Base-by-base conservation (phyloP, 2,113 vertebrate species). In the Dromas ardeola region DNA sequence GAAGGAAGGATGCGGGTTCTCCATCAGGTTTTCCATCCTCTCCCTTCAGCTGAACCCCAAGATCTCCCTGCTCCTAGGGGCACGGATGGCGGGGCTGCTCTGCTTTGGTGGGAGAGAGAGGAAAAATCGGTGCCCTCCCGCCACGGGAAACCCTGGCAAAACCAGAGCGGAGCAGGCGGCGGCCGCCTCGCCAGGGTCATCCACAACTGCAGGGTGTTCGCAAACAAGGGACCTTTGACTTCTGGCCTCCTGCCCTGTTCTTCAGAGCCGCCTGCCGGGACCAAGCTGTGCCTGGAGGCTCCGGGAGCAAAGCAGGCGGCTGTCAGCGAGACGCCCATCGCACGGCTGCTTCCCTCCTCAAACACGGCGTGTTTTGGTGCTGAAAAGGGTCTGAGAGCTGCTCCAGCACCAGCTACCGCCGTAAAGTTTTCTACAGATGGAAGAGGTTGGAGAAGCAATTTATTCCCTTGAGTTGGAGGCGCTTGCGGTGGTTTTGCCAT, bases 251-350 rank as follows among this genome's bases (percentile, higher is more conserved):
- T 73, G 65, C 45, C 45, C 63, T n/a, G 59, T 14, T 86, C 50
- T 32, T 32, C 0, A 0, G 66, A 50, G 74, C 23, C 0, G 0
- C 53, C 56, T 63, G 76, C 0, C 1, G 0, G 86, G 73, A 72
- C 13, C 16, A 13, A 66, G 88, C 56, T 27, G 66, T 67, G 82
- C 93, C 79, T 59, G 66, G 56, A 67, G 86, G 80, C 43, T 63
- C 70, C 8, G 14, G 1, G 50, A 70, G 78, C 58, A 32, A 21
- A 63, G 63, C 17, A 15, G 0, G 2, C 0, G 13, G 71, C 15
- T 58, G 30, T 10, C 58, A 61, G 58, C 1, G 6, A 49, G 47
- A 63, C 0, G 2, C 19, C 8, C 9, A 5, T 7, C 5, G 11
- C 43, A 45, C 2, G 2, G 73, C 73, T 26, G 34, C 55, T 19